Evolutionary conservation across 2,888 invertebrate genomes (phyloP), one percentile per base, ranked within the genome.

Genomic region (Sarcophaga rosellei): DNA sequence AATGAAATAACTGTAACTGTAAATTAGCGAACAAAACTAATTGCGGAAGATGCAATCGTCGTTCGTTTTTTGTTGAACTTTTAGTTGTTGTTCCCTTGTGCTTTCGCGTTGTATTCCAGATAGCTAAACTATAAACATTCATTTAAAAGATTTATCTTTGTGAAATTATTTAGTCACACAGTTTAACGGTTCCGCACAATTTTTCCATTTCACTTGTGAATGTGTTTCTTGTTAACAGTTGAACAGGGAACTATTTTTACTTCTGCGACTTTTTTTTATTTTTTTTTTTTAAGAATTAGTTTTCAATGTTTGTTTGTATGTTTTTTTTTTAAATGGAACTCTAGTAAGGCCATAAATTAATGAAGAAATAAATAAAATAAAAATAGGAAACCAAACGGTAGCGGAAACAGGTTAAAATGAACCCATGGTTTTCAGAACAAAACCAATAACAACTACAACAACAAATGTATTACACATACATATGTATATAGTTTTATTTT

Each of bases 1-100:
- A 81, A 79, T 65, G 74, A 77, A 85, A 81, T 78, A 85, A 85
- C 81, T 85, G 69, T 78, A 85, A 81, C 81, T 85, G 85, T 85
- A 85, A 85, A 85, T 85, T 85, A 85, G 85, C 81, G 81, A 85
- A 85, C 81, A 85, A 81, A 85, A 85, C 85, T 85, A 85, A 85
- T 85, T 85, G 85, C 85, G 81, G 78, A 81, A 72, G 84, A 70
- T 83, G 73, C 53, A 62, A 74, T 68, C 70, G 75, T 53, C 17
- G 53, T 53, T 53, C 17, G 53, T 53, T 53, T 53, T 53, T 17
- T 53, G 53, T 53, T 53, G 53, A 4, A 75, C 20, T 45, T 11
- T 57, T 25, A 53, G 23, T 59, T 72, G 53, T 84, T 80, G 75
- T 59, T 85, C 85, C 78, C 78, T 78, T 70, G 85, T 81, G 78